These are phyloP conservation scores for Mercenaria mercenaria DNA, from an alignment of 1,140 invertebrate genomes.

Conservation along the genomic window DNA sequence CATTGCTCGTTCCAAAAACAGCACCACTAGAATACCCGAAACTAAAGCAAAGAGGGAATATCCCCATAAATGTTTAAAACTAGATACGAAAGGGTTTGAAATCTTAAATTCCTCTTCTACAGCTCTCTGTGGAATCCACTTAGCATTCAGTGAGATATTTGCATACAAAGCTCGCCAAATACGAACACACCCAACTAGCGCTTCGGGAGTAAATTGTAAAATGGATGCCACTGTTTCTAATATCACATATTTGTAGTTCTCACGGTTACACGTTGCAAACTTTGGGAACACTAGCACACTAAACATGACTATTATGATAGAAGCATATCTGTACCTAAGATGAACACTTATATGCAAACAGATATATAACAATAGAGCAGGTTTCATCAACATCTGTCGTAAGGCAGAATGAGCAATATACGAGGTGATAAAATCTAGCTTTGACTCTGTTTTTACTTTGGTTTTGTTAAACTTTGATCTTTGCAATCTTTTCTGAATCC, in stretches of 20 bases:
- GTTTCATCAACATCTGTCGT: conserved; percentile 83
- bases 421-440: conserved; percentile 80
- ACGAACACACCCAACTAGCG: conserved; percentile 78
- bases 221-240: conserved; percentile 80
- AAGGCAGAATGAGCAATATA: conserved; percentile 81
- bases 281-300: conserved; percentile 80
- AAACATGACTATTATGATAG: conserved; percentile 81
- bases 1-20: conserved; percentile 68
- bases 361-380: conserved; percentile 77
- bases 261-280: conserved; percentile 77
- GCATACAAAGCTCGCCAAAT: conserved; percentile 78
- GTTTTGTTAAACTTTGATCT: conserved; percentile 73
- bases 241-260: conserved; percentile 78
- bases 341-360: conserved; percentile 74
- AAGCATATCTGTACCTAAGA: conserved; percentile 75
- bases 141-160: conserved; percentile 73
- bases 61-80: conserved; percentile 80
- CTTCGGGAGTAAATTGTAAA: conserved; percentile 82
- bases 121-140: conserved; percentile 81
- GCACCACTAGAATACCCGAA: conserved; percentile 57
- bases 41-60: conserved; percentile 75
- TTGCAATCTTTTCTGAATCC: conserved; percentile 76
- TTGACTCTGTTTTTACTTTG: conserved; percentile 76
- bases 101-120: conserved; percentile 81
- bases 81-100: conserved; percentile 81